phyloP scores from a whole-genome alignment of 1,140 invertebrate species.

The Polyergus mexicanus region DNA sequence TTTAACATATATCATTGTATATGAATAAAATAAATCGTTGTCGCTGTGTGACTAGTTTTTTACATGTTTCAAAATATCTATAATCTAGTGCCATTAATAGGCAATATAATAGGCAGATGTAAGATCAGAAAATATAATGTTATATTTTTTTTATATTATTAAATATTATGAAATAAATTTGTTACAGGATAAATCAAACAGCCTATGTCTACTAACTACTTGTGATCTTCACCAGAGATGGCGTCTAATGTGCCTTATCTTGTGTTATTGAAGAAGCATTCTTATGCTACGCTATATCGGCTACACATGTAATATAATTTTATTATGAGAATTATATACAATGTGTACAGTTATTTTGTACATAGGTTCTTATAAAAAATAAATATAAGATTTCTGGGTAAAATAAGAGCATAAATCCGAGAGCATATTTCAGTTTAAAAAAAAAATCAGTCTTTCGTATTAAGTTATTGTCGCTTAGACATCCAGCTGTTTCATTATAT shows the following conservation, averaged over 20 bases:
- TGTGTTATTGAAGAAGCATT: neutral
- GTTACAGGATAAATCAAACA: neutral
- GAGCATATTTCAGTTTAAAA: neutral
- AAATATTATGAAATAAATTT: slow-evolving; percentile 24
- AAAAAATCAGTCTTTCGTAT: slow-evolving; percentile 36
- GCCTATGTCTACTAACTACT: neutral
- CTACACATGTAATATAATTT: neutral
- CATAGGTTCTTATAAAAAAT: slow-evolving; percentile 18
- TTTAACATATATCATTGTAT: neutral
- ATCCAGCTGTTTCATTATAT: slow-evolving; percentile 91
- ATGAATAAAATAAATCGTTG: neutral
- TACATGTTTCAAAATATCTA: too few relatives aligned
- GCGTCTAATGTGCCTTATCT: neutral
- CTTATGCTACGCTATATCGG: neutral
- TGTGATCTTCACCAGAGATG: slow-evolving; percentile 23
- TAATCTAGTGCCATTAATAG: neutral
- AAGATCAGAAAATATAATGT: neutral
- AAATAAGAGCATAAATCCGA: neutral
- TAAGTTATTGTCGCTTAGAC: slow-evolving; percentile 62
- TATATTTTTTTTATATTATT: neutral
- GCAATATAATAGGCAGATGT: neutral
- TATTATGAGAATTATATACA: neutral
- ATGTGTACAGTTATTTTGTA: neutral
- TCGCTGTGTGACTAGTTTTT: too few relatives aligned
- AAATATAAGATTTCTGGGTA: slow-evolving; percentile 4